phyloP scores from a whole-genome alignment of 2,888 invertebrate genomes.

The Philonicus albiceps region DNA sequence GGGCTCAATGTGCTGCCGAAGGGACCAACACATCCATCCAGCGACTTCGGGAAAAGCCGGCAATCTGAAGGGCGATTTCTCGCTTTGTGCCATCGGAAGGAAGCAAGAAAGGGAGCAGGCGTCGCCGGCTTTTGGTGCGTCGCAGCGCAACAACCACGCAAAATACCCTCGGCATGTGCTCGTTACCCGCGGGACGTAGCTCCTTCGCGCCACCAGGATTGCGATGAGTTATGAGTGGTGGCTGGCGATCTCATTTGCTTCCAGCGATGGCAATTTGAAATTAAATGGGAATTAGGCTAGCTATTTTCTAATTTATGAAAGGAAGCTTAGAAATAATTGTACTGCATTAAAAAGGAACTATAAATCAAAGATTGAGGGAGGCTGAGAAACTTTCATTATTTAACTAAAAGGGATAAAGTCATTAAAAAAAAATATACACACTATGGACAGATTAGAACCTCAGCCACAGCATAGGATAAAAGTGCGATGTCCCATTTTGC shows the following conservation, averaged over 20 bases:
- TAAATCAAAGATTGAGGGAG: not conserved
- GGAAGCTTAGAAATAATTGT: not conserved
- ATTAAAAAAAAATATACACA: not conserved
- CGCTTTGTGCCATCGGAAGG: constrained; percentile 33
- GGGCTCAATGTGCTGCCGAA: not conserved
- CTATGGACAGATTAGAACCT: not conserved
- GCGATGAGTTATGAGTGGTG: not conserved
- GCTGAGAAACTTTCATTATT: not conserved
- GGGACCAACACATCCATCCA: not conserved
- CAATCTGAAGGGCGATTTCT: not conserved
- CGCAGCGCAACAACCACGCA: not conserved
- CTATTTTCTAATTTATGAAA: not conserved
- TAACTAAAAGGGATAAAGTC: not conserved
- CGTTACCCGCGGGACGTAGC: not conserved
- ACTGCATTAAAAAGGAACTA: not conserved
- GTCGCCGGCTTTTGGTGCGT: not conserved
- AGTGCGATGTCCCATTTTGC: too few relatives aligned
- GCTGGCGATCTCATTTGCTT: not conserved
- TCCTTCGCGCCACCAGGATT: not conserved
- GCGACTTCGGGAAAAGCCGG: not conserved
- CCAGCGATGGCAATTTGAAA: not conserved
- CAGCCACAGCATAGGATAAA: not conserved
- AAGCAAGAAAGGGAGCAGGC: constrained; percentile 37
- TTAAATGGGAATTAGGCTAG: not conserved
- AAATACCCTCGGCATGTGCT: not conserved